Percentiles rank a stretch among this genome's conserved stretches.
phyloP scores from a whole-genome alignment of 1,140 invertebrate genomes.

The Cheumatopsyche charites region DNA sequence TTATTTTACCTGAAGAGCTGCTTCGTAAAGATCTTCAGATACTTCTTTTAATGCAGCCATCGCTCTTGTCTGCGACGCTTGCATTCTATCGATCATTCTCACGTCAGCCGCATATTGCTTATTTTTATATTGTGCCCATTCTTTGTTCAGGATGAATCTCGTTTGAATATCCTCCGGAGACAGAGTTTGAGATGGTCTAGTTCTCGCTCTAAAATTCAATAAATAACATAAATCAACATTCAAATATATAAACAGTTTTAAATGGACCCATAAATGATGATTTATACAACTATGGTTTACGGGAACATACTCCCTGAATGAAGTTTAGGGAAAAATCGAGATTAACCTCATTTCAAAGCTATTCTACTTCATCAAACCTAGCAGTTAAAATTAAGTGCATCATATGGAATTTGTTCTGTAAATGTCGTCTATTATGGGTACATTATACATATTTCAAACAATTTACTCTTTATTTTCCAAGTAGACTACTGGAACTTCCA shows the following conservation, averaged over 20 bases:
- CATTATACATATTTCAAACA: slow-evolving; percentile 12
- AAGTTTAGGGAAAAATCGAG: too few species aligned
- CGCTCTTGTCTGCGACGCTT: slow-evolving; percentile 75
- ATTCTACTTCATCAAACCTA: too few species aligned
- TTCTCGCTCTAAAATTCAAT: slow-evolving; percentile 55
- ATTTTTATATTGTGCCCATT: slow-evolving; percentile 75
- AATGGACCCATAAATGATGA: not conserved
- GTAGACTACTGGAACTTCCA: slow-evolving; percentile 72
- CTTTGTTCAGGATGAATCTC: slow-evolving; percentile 67
- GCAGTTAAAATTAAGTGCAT: too few species aligned
- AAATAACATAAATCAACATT: slow-evolving; percentile 9
- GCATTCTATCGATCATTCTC: slow-evolving; percentile 70
- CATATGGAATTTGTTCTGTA: not conserved
- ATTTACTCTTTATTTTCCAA: slow-evolving; percentile 70
- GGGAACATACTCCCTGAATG: too few species aligned
- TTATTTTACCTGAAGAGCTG: slow-evolving; percentile 73
- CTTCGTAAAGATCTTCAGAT: slow-evolving; percentile 82
- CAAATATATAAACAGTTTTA: slow-evolving; percentile 13
- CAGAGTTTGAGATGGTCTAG: slow-evolving; percentile 57
- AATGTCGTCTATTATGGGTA: too few species aligned
- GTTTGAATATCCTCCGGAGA: slow-evolving; percentile 61
- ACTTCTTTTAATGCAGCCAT: slow-evolving; percentile 75
- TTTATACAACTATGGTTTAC: too few species aligned
- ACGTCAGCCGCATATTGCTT: slow-evolving; percentile 68
- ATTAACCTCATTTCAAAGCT: too few species aligned